A percentile compares a stretch with the other conserved stretches of the same genome.
These are phyloP conservation scores for Parapristionchus giblindavisi DNA, from an alignment of 2,888 invertebrate genomes.

Conservation along the genomic window DNA sequence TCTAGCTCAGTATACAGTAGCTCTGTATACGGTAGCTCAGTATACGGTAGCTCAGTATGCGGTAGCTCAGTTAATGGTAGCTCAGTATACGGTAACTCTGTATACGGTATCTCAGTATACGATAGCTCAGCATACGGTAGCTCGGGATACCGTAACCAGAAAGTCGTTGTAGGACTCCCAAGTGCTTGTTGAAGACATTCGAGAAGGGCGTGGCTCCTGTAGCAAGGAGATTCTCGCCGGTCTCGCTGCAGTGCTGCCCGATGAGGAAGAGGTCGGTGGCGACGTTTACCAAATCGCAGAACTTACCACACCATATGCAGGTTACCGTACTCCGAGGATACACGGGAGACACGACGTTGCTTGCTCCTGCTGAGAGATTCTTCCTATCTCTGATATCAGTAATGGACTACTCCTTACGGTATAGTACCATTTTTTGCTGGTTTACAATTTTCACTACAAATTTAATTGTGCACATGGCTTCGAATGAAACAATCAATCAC, in stretches of 20 bases:
- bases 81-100: background rate
- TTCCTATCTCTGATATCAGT: constrained; percentile 50
- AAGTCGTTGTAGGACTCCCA: constrained; percentile 12
- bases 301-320: constrained; percentile 23
- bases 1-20: background rate
- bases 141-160: background rate
- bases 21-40: no score
- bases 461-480: background rate
- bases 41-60: background rate
- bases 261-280: constrained; percentile 31
- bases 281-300: background rate
- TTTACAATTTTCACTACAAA: background rate
- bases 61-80: background rate
- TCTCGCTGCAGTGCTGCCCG: constrained; percentile 12
- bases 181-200: constrained; percentile 29
- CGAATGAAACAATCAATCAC: background rate
- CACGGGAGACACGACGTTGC: constrained; percentile 45
- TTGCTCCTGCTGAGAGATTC: constrained; percentile 49
- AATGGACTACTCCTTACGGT: constrained; percentile 51
- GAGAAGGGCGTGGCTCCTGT: constrained; percentile 3
- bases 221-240: constrained; percentile 28
- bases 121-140: background rate
- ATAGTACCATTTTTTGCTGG: background rate
- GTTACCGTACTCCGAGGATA: constrained; percentile 52
- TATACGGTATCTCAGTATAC: background rate